Base-by-base conservation (phyloP, 1,140 invertebrate species). In the Cydia pomonella region DNA sequence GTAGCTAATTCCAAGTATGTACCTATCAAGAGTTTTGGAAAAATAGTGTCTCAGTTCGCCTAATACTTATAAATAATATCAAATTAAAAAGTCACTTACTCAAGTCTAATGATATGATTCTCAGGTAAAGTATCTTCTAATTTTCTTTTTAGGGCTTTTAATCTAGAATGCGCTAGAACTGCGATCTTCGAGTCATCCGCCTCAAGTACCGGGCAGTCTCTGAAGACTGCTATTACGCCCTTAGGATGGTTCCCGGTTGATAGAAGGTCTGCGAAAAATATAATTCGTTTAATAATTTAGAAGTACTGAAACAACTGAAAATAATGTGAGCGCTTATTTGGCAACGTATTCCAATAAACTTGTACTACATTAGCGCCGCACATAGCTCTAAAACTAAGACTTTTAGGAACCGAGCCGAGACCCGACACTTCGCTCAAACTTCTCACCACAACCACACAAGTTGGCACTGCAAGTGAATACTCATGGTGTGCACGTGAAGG, bases 101-200 rank as follows among this genome's bases (percentile, higher is more conserved):
- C 89, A 76, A 91, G 79, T 38, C 81, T 84, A 33, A 92, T 86
- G 73, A 91, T 75, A 77, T 92, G 87, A 25, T 79, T 86, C 18
- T 89, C 86, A 16, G 91, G 89, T 78, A 91, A 79, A 33, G 79
- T 75, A n/a, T 90, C 87, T 79, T 91, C 88, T 16, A 92, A 33
- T 75, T 84, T 90, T 72, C 80, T 87, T 77, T 82, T 87, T 72
- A 92, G 79, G n/a, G 83, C 77, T 81, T 86, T 86, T 83, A 92
- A 81, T 76, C 91, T 87, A 25, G 81, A 77, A 27, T 86, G 83
- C 2, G 88, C 85, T 74, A 91, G 75, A n/a, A 80, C 76, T 59
- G 84, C 78, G 73, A 91, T 29, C 75, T 88, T 89, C 12, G 83
- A 84, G 71, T 91, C 89, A 50, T 90, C 87, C 13, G 84, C 74